Conservation (phyloP, 1,140 invertebrate genomes). For the Pseudomyrmex dendroicus region DNA sequence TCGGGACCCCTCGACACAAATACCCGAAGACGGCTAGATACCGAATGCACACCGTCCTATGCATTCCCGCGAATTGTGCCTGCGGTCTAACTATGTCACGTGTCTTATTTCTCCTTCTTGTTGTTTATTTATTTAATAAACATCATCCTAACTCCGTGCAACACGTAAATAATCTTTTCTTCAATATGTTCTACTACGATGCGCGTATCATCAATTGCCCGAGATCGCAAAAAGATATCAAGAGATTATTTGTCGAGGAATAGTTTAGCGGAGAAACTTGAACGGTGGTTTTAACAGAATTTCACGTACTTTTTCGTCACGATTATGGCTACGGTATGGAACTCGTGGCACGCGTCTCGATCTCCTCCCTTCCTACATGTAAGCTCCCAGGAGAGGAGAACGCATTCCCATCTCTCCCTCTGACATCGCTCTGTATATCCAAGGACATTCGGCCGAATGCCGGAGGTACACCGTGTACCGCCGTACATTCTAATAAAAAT, state of each 20-base stretch:
- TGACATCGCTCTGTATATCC: slow-evolving; percentile 27
- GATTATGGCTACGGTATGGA: slow-evolving; percentile 31
- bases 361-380: slow-evolving; percentile 6
- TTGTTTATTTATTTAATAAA: neutral
- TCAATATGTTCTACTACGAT: too few species aligned
- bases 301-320: slow-evolving; percentile 8
- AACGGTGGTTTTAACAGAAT: slow-evolving; percentile 30
- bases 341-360: slow-evolving; percentile 31
- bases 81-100: slow-evolving; percentile 4
- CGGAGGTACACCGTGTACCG: slow-evolving; percentile 14
- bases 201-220: too few species aligned
- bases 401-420: slow-evolving; percentile 39
- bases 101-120: neutral
- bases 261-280: neutral
- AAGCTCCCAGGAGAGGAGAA: slow-evolving; percentile 10
- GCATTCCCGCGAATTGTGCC: slow-evolving; percentile 43
- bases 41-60: slow-evolving; percentile 53
- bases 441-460: slow-evolving; percentile 39
- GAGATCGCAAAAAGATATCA: neutral
- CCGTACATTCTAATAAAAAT: slow-evolving; percentile 34
- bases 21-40: slow-evolving; percentile 46
- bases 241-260: neutral
- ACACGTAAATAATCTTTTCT: too few species aligned
- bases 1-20: neutral
- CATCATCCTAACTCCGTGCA: neutral